These are phyloP conservation scores for Apodemus sylvaticus DNA, from an alignment of 2,113 vertebrate genomes.

Conservation along the genomic window DNA sequence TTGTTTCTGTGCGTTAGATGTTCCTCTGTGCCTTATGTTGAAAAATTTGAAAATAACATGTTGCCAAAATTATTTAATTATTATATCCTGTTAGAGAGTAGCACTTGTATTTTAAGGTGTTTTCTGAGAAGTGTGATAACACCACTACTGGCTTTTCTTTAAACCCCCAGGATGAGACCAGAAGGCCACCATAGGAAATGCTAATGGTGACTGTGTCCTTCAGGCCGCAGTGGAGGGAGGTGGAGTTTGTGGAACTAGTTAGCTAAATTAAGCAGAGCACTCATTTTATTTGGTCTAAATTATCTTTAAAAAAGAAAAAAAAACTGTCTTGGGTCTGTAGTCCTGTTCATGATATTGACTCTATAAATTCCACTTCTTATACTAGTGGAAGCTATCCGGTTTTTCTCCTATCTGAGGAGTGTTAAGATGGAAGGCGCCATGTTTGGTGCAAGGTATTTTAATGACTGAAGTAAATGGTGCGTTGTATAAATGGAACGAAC, in stretches of 20 bases:
- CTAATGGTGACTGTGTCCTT: slow-evolving; percentile 70
- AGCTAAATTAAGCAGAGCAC: slow-evolving; percentile 48
- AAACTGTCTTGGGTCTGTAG: slow-evolving; percentile 62
- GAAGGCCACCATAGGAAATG: background rate
- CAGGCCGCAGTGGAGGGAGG: slow-evolving; percentile 75
- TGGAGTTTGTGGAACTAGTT: slow-evolving; percentile 60
- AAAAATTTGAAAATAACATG: slow-evolving; percentile 70
- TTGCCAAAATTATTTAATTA: slow-evolving; percentile 55
- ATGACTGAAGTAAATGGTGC: slow-evolving; percentile 78
- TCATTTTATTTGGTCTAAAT: slow-evolving; percentile 69
- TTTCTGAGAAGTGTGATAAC: slow-evolving; percentile 38
- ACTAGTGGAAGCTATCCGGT: slow-evolving; percentile 67
- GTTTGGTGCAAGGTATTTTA: slow-evolving; percentile 83
- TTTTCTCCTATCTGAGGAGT: slow-evolving; percentile 82
- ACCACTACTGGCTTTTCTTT: slow-evolving; percentile 55
- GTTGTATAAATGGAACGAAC: slow-evolving; percentile 84
- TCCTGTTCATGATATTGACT: slow-evolving; percentile 53
- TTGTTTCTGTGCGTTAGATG: slow-evolving; percentile 81
- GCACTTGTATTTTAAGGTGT: slow-evolving; percentile 75
- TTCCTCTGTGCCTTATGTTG: slow-evolving; percentile 88
- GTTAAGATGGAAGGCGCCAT: slow-evolving; percentile 79
- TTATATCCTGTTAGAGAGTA: slow-evolving; percentile 45
- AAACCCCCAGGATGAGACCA: background rate
- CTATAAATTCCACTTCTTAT: slow-evolving; percentile 80
- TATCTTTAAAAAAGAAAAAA: background rate